Base-by-base conservation (phyloP, 2,888 invertebrate species). In the Drosophila subsilvestris region DNA sequence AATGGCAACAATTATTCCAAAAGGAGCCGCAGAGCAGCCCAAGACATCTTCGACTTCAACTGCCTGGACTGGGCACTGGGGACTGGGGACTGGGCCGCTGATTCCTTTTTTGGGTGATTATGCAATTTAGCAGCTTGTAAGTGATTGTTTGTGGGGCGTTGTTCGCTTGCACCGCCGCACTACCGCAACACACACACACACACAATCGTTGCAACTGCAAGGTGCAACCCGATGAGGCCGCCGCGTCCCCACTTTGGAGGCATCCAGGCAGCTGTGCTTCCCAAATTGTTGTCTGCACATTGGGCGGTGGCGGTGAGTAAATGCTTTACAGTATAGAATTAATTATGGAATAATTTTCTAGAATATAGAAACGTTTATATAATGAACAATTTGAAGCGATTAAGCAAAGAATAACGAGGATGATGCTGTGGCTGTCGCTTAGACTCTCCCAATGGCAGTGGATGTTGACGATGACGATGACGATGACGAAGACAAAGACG, bases 51-150 rank as follows among this genome's bases (percentile, higher is more conserved):
- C 32, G 67, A 66, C 67, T 66, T 49, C 27, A 43, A 53, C 49
- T 71, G 53, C 65, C 65, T n/a, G 57, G 25, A 32, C 18, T 51
- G 20, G 22, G 22, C 20, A 20, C 20, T 20, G 25, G 25, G 25
- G 25, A 25, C 22, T 20, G 20, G 2, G 22, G 0, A 22, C 54
- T n/a, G 54, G 54, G 74, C 74, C 62, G 74, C 75, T 85, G 83
- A 83, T 83, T 87, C 75, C 78, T 76, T 70, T 72, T 70, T 76
- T 47, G 74, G 78, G 80, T 78, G 85, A 85, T 85, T 85, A 86
- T 88, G 88, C 86, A 85, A 86, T 85, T 85, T 85, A 85, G 88
- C 85, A 85, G 86, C 85, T 86, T 85, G 85, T 85, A 85, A 85
- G 85, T 85, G 85, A 85, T 85, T 85, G 86, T 85, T 86, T 85